Evolutionary conservation across 2,797 vertebrate species (phyloP).

Genomic region (Uromys caudimaculatus): DNA sequence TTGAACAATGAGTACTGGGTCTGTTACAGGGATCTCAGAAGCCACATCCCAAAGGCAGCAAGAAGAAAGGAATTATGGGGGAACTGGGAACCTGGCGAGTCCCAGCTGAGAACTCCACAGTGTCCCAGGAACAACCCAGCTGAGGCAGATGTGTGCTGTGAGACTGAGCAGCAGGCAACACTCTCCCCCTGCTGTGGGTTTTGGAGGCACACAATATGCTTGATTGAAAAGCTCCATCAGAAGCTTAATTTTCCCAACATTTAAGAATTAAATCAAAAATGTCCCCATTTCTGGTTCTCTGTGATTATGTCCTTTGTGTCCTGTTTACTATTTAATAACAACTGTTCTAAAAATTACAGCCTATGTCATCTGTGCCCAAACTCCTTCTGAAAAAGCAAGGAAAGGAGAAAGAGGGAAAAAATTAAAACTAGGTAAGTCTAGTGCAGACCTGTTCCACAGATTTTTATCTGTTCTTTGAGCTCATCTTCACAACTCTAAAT

Average conservation of each 20-base stretch:
- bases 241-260: conserved; percentile 73
- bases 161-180: neutral
- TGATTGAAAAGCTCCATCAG: conserved; percentile 70
- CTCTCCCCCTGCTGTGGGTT: conserved; percentile 48
- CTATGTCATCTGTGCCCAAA: neutral
- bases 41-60: neutral
- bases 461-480: neutral
- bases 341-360: conserved; percentile 57
- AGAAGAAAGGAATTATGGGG: neutral
- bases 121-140: neutral
- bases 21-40: neutral
- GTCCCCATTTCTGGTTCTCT: conserved; percentile 70
- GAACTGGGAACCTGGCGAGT: fast-evolving
- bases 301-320: conserved; percentile 72
- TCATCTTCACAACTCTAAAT: neutral
- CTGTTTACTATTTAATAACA: conserved; percentile 68
- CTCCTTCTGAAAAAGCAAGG: neutral
- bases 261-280: conserved; percentile 78
- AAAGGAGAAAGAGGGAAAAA: neutral
- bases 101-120: neutral
- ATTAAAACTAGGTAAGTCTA: neutral
- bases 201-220: conserved; percentile 61
- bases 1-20: neutral
- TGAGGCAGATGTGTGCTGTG: neutral
- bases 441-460: neutral